Evolutionary conservation across 2,113 vertebrate genomes (phyloP), one percentile per base, ranked within the genome.

Genomic region (Vidua macroura): DNA sequence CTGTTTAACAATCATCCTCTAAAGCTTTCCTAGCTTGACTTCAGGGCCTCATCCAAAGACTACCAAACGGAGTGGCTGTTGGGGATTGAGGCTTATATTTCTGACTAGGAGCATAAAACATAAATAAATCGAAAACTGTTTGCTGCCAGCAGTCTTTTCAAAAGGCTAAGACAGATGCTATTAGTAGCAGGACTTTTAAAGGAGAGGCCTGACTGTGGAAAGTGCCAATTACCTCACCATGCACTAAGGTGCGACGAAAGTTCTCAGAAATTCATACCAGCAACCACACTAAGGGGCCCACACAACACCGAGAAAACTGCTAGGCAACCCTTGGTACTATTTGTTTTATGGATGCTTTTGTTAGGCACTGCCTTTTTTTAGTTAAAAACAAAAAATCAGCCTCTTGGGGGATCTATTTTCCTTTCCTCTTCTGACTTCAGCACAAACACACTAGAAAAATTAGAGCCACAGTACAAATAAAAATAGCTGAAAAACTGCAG

Each of bases 401-500:
- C 83, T 93, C 91, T 91, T 77, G 88, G 68, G 89, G 70, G 69
- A 94, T 86, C 80, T 94, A 74, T 95, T 96, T 96, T 90, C 79
- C 69, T 94, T 93, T 86, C 79, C 81, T 70, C 44, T 60, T 93
- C 60, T 95, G 77, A 93, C 76, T 92, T 92, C 83, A 80, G 56
- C 48, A 60, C 78, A 87, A 92, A 92, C 86, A 92, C 48, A 85
- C 56, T 15, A 91, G 73, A 88, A 94, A 96, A 91, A 93, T 81
- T 86, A 96, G 33, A 92, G 80, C 49, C 69, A 62, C 56, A 78
- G 92, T 91, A 86, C 92, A 93, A 93, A 92, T 85, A 95, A 95
- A 93, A 96, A 94, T 90, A 96, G 81, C 80, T 93, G 53, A 90
- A 92, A 64, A 94, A 86, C 87, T 91, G 76, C 84, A 96, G 92